Evolutionary conservation across 2,888 invertebrate genomes (phyloP).

Genomic region (Nomada ferruginata): DNA sequence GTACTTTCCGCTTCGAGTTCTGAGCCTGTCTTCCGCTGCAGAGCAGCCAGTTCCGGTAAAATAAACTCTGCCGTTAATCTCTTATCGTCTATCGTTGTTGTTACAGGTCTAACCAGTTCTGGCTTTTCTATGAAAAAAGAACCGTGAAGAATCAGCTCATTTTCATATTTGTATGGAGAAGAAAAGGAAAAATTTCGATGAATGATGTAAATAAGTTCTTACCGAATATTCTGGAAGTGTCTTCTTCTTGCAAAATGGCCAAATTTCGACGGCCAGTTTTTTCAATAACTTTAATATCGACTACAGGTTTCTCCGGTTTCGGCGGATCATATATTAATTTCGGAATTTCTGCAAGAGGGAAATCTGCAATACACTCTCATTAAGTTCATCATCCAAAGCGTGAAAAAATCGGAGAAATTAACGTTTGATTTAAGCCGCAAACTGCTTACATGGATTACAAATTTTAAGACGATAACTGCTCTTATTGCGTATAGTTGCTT

Average conservation of each 20-base stretch:
- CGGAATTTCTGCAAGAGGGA: constrained; percentile 74
- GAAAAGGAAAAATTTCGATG: not conserved
- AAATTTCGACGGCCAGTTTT: constrained; percentile 80
- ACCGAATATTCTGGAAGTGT: constrained; percentile 81
- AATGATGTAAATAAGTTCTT: constrained; percentile 32
- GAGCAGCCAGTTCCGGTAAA: constrained; percentile 74
- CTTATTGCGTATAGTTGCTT: constrained; percentile 57
- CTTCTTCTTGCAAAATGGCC: constrained; percentile 81
- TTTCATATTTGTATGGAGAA: not conserved
- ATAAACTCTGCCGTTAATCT: constrained; percentile 78
- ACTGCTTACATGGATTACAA: constrained; percentile 49
- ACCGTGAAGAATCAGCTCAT: not conserved
- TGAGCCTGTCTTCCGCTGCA: constrained; percentile 74
- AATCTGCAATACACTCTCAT: constrained; percentile 33
- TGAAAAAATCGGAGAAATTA: not conserved
- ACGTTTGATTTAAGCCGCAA: not conserved
- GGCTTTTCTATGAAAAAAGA: constrained; percentile 79
- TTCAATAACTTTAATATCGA: constrained; percentile 78
- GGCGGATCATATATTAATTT: constrained; percentile 75
- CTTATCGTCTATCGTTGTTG: constrained; percentile 75
- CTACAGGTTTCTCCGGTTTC: constrained; percentile 77
- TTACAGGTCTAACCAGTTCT: constrained; percentile 79
- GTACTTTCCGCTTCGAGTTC: constrained; percentile 78
- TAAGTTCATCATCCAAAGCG: not conserved
- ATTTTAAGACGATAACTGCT: constrained; percentile 51